A percentile compares a stretch with the other conserved stretches of the same genome.
Evolutionary conservation across 2,888 invertebrate species (phyloP).

Genomic region (Zaprionus lineosus): DNA sequence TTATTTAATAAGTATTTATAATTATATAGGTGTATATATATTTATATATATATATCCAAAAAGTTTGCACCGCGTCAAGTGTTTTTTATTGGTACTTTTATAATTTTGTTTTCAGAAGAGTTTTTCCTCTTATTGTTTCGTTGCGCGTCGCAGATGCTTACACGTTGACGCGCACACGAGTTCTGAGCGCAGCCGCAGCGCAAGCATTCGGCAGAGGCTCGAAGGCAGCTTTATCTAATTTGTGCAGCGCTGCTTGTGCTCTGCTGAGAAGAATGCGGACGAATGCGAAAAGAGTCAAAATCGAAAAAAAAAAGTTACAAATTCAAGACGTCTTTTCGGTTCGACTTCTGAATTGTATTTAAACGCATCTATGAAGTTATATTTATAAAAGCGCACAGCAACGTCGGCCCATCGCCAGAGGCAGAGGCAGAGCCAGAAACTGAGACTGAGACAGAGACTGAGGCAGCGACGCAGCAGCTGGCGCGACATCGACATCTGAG

Average conservation of each 20-base stretch:
- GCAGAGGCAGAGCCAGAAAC: slow-evolving; percentile 28
- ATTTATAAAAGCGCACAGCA: slow-evolving; percentile 78
- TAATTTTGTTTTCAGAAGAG: slow-evolving; percentile 8
- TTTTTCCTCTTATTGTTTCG: slow-evolving; percentile 29
- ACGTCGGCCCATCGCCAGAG: slow-evolving; percentile 13
- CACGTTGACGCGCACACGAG: slow-evolving; percentile 79
- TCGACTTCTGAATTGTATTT: slow-evolving; percentile 61
- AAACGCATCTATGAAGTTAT: slow-evolving; percentile 79
- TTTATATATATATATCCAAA: slow-evolving; percentile 18
- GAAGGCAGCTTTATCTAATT: slow-evolving; percentile 40
- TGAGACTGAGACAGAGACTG: slow-evolving; percentile 11
- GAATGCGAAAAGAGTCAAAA: slow-evolving; percentile 2
- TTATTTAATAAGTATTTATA: slow-evolving; percentile 4
- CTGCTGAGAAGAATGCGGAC: slow-evolving; percentile 41
- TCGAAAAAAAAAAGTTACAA: slow-evolving; percentile 46
- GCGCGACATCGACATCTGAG: slow-evolving; percentile 48
- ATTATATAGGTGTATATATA: slow-evolving; percentile 14
- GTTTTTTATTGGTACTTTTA: slow-evolving; percentile 32
- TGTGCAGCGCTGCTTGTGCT: slow-evolving; percentile 29
- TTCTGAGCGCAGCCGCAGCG: slow-evolving; percentile 78
- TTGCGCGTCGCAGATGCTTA: slow-evolving; percentile 70
- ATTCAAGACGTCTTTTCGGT: slow-evolving; percentile 63
- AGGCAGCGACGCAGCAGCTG: slow-evolving; percentile 51
- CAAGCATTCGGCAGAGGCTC: slow-evolving; percentile 73
- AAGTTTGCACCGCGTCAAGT: slow-evolving; percentile 41